phyloP scores from a whole-genome alignment of 2,113 vertebrate species.

The Hystrix cristata region DNA sequence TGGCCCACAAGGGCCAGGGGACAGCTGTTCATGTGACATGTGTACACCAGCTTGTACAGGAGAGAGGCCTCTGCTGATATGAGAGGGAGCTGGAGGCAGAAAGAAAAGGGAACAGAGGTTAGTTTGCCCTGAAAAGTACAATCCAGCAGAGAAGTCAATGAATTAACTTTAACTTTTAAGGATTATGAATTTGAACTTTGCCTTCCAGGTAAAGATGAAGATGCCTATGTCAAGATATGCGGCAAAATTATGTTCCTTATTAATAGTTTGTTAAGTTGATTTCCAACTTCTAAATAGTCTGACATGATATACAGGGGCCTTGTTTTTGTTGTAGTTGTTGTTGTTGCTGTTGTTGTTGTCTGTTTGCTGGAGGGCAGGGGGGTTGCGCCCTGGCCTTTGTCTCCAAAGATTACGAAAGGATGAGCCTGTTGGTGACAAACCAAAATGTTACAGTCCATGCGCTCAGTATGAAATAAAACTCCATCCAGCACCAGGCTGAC shows the following conservation, averaged over 20 bases:
- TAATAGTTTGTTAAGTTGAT: not conserved
- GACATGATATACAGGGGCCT: not conserved
- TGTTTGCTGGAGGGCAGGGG: not conserved
- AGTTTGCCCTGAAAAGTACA: not conserved
- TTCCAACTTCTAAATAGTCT: slow-evolving; percentile 55
- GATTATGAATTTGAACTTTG: slow-evolving; percentile 10
- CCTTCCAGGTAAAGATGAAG: slow-evolving; percentile 7
- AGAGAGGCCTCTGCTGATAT: not conserved
- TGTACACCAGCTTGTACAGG: too few species aligned
- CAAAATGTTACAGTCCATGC: not conserved
- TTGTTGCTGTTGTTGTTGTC: not conserved
- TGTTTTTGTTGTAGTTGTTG: not conserved
- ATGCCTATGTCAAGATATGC: not conserved
- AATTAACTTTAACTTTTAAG: not conserved
- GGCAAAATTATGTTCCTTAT: not conserved
- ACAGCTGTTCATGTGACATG: not conserved
- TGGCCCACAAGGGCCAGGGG: not conserved
- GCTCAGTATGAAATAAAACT: not conserved
- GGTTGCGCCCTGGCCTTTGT: not conserved
- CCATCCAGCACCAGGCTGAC: not conserved
- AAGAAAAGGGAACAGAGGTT: not conserved
- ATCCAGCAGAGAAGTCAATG: not conserved
- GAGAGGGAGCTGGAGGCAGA: not conserved
- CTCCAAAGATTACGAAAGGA: not conserved
- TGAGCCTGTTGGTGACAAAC: not conserved